phyloP scores from a whole-genome alignment of 2,888 invertebrate species.

The Leistus spinibarbis region DNA sequence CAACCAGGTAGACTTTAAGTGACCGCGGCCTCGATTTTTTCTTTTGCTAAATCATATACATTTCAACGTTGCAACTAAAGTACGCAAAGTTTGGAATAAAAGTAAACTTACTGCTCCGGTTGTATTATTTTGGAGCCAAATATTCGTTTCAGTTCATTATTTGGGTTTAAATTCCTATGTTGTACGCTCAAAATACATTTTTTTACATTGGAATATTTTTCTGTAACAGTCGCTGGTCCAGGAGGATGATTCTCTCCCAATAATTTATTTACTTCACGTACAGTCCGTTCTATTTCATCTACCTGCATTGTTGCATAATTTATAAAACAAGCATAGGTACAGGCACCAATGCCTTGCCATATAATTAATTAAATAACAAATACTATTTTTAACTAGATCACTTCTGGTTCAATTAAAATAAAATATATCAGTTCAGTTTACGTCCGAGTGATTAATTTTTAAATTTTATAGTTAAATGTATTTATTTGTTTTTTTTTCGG shows the following conservation, averaged over 20 bases:
- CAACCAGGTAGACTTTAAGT: slow-evolving; percentile 69
- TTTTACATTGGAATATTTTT: slow-evolving; percentile 46
- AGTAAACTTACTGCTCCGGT: slow-evolving; percentile 59
- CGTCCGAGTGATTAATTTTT: too few species aligned
- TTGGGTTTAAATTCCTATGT: slow-evolving; percentile 75
- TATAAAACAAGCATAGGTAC: too few species aligned
- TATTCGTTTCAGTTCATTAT: slow-evolving; percentile 79
- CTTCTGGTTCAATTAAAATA: too few species aligned
- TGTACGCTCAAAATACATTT: slow-evolving; percentile 68
- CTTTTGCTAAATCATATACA: slow-evolving; percentile 58
- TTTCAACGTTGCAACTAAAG: not conserved
- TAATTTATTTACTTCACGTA: slow-evolving; percentile 71
- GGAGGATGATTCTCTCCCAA: slow-evolving; percentile 62
- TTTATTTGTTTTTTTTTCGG: too few species aligned
- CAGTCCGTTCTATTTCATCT: slow-evolving; percentile 71
- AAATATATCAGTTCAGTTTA: too few species aligned
- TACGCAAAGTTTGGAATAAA: not conserved
- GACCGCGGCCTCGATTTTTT: slow-evolving; percentile 63
- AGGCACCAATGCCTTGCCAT: too few species aligned
- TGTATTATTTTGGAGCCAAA: slow-evolving; percentile 81
- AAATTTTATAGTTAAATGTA: too few species aligned
- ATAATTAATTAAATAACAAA: too few species aligned
- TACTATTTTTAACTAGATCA: too few species aligned
- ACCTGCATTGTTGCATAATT: slow-evolving; percentile 53
- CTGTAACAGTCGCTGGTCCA: slow-evolving; percentile 44